phyloP scores from a whole-genome alignment of 1,140 invertebrate genomes.

The Dreissena polymorpha region DNA sequence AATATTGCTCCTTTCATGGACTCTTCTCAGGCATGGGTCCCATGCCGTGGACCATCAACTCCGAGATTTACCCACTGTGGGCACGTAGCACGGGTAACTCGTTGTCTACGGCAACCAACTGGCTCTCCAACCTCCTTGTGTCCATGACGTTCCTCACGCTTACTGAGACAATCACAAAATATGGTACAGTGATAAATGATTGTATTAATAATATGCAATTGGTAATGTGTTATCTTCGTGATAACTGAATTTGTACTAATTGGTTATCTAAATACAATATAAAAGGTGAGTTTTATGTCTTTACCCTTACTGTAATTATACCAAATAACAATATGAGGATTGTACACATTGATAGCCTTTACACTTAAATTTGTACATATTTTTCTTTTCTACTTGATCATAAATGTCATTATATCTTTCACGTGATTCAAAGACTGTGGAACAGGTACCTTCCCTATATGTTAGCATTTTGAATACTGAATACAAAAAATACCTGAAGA shows the following conservation, averaged over 20 bases:
- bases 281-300: no score
- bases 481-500: no score
- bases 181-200: conserved; percentile 80
- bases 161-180: conserved; percentile 80
- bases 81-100: conserved; percentile 82
- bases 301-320: no score
- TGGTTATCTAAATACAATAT: background rate
- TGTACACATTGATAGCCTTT: no score
- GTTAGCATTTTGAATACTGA: no score
- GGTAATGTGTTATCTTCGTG: background rate
- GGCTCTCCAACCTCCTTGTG: conserved; percentile 83
- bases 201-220: background rate
- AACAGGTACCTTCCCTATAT: background rate
- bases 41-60: conserved; percentile 86
- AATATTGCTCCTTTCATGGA: background rate
- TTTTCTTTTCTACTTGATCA: no score
- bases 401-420: no score
- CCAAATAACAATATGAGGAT: no score
- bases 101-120: conserved; percentile 83
- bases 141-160: conserved; percentile 84
- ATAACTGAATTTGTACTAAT: background rate
- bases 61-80: conserved; percentile 85
- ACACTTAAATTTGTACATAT: no score
- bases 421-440: background rate
- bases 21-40: conserved; percentile 82